Percentiles rank a stretch among this genome's conserved stretches.
These are phyloP conservation scores for Peromyscus maniculatus DNA, from an alignment of 2,113 vertebrate genomes.

Conservation along the genomic window DNA sequence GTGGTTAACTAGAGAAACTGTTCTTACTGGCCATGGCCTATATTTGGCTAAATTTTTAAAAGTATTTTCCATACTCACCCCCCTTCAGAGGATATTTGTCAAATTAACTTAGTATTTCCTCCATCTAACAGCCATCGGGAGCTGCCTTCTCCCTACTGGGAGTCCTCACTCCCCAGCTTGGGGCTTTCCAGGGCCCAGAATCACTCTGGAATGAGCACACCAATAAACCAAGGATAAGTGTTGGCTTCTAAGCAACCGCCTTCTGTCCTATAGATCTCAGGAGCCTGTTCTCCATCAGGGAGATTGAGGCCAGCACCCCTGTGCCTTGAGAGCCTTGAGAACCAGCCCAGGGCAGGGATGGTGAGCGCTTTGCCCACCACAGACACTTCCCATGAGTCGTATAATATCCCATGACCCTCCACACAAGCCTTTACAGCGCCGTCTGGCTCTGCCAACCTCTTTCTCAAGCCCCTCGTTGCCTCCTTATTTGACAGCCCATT, in stretches of 20 bases:
- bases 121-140: conserved; percentile 29
- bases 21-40: not conserved
- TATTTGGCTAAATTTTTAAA: conserved; percentile 65
- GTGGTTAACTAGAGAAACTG: not conserved
- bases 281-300: conserved; percentile 76
- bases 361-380: too few relatives aligned
- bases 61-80: conserved; percentile 50
- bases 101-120: conserved; percentile 77
- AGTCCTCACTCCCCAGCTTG: not conserved
- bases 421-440: accelerated
- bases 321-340: conserved; percentile 25
- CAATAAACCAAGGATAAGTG: not conserved
- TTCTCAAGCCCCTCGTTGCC: accelerated
- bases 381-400: accelerated
- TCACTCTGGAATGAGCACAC: not conserved
- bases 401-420: too few relatives aligned
- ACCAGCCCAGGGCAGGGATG: not conserved
- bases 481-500: not conserved
- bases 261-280: conserved; percentile 30
- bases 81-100: conserved; percentile 66
- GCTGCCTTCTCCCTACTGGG: not conserved
- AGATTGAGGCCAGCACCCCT: conserved; percentile 64
- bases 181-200: conserved; percentile 51
- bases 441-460: not conserved
- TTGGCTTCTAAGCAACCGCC: conserved; percentile 15